Conservation (phyloP, 1,140 invertebrate genomes). For the Trachymyrmex cornetzi region DNA sequence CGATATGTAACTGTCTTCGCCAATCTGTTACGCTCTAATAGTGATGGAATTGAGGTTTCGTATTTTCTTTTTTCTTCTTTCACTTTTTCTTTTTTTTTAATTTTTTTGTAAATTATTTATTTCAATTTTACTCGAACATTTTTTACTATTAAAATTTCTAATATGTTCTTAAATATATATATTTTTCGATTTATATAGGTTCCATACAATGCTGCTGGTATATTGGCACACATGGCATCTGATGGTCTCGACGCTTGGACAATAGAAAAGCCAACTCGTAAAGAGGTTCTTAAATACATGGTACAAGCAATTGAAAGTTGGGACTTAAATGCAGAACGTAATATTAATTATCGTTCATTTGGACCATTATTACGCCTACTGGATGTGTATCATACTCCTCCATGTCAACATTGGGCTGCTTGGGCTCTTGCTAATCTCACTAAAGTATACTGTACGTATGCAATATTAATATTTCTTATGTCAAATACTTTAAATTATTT, state of each 20-base stretch:
- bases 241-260: constrained; percentile 96
- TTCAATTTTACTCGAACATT: not conserved
- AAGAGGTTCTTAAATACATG: constrained; percentile 92
- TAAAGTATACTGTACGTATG: constrained; percentile 94
- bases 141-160: not conserved
- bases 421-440: constrained; percentile 99
- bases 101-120: not conserved
- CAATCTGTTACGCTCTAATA: constrained; percentile 92
- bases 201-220: constrained; percentile 98
- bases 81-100: constrained; percentile 4
- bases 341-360: constrained; percentile 99
- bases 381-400: constrained; percentile 93
- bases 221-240: constrained; percentile 97
- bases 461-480: constrained; percentile 11
- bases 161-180: not conserved
- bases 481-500: not conserved
- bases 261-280: constrained; percentile 90
- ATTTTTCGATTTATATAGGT: constrained; percentile 87
- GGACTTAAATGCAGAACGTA: constrained; percentile 94
- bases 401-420: constrained; percentile 98
- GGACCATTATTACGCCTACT: constrained; percentile 95
- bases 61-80: not conserved
- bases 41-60: constrained; percentile 97
- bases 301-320: constrained; percentile 94
- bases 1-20: constrained; percentile 95